A percentile compares a stretch with the other conserved stretches of the same genome.
phyloP scores from a whole-genome alignment of 2,888 invertebrate genomes.

The Cataglyphis cursor region DNA sequence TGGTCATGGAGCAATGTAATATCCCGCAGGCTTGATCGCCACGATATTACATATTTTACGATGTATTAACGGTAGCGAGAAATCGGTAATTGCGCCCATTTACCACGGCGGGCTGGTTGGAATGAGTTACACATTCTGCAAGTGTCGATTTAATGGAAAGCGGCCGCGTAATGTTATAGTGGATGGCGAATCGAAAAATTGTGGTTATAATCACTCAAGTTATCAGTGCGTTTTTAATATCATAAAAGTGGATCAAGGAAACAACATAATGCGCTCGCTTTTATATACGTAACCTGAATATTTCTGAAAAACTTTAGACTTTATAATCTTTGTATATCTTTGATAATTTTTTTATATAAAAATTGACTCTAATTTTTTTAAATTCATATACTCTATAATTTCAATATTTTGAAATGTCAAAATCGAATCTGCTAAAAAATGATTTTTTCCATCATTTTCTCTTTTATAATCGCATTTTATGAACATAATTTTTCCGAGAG shows the following conservation, averaged over 20 bases:
- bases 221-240: slow-evolving; percentile 30
- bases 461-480: background rate
- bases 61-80: slow-evolving; percentile 75
- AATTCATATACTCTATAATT: background rate
- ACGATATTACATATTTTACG: slow-evolving; percentile 68
- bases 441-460: background rate
- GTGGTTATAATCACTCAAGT: slow-evolving; percentile 12
- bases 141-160: slow-evolving; percentile 64
- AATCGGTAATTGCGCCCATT: slow-evolving; percentile 70
- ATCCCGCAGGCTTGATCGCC: slow-evolving; percentile 58
- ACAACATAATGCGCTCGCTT: background rate
- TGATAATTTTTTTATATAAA: background rate
- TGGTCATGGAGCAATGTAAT: slow-evolving; percentile 30
- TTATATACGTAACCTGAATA: background rate
- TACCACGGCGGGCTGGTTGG: slow-evolving; percentile 49
- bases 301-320: background rate
- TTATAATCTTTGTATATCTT: background rate
- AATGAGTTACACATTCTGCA: slow-evolving; percentile 68
- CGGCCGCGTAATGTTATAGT: slow-evolving; percentile 19
- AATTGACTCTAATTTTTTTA: background rate
- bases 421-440: background rate
- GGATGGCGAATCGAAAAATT: slow-evolving; percentile 24
- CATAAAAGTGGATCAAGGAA: slow-evolving; percentile 9
- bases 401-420: background rate
- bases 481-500: background rate